Conservation (phyloP, 2,888 invertebrate genomes). For the Caenorhabditis macrosperma region DNA sequence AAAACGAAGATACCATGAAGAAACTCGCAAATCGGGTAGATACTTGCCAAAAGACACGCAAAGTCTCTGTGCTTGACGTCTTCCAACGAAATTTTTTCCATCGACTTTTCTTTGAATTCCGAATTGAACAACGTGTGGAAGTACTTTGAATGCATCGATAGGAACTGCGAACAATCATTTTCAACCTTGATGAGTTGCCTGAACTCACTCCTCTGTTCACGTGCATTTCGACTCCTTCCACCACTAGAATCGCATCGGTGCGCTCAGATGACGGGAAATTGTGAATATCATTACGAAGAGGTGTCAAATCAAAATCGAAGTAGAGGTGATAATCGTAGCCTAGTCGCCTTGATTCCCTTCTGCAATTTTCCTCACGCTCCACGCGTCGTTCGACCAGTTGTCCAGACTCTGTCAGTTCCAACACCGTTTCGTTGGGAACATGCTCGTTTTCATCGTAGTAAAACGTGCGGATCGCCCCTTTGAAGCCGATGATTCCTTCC, state of each 20-base stretch:
- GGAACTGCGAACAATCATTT: background rate
- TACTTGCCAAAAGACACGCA: background rate
- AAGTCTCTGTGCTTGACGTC: constrained; percentile 9
- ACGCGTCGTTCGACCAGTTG: too few relatives aligned
- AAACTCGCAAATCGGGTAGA: background rate
- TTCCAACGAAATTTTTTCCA: background rate
- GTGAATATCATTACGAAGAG: too few relatives aligned
- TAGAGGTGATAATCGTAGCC: too few relatives aligned
- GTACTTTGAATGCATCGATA: background rate
- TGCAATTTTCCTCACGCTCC: too few relatives aligned
- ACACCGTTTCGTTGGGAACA: background rate
- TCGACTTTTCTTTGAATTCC: constrained; percentile 4
- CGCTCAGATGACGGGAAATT: too few relatives aligned
- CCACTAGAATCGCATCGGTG: background rate
- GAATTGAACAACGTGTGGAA: background rate
- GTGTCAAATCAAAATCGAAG: too few relatives aligned
- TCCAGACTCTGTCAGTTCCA: background rate
- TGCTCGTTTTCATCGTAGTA: background rate
- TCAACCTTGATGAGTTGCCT: background rate
- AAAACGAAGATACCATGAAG: background rate
- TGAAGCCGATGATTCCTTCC: background rate
- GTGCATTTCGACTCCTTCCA: background rate
- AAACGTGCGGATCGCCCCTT: background rate
- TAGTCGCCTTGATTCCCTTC: too few relatives aligned
- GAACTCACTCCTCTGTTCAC: background rate